Percentiles rank a stretch among this genome's conserved stretches.
phyloP scores from a whole-genome alignment of 2,888 invertebrate genomes.

The Colostygia pectinataria region DNA sequence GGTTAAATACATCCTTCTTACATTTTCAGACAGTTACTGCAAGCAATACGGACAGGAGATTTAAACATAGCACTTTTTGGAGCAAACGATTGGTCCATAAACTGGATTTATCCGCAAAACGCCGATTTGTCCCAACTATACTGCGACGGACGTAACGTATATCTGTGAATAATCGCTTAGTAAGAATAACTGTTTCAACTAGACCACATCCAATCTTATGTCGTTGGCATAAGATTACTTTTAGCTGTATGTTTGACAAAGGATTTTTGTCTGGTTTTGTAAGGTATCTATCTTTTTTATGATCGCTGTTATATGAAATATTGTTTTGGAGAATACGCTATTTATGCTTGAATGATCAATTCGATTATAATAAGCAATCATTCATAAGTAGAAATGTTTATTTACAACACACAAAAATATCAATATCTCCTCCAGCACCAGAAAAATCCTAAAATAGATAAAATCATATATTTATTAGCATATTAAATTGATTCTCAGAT shows the following conservation, averaged over 20 bases:
- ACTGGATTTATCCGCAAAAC: slow-evolving; percentile 39
- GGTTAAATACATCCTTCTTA: too few relatives aligned
- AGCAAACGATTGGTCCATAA: slow-evolving; percentile 26
- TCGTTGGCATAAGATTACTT: slow-evolving; percentile 8
- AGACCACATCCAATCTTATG: slow-evolving; percentile 21
- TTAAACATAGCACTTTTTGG: slow-evolving; percentile 10
- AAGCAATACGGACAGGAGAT: slow-evolving; percentile 11
- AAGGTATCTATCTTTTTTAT: slow-evolving; percentile 38
- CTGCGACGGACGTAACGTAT: slow-evolving; percentile 41
- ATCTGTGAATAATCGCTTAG: slow-evolving; percentile 39
- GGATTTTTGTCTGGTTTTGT: slow-evolving; percentile 22
- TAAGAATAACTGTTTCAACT: slow-evolving; percentile 28
- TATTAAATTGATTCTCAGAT: too few relatives aligned
- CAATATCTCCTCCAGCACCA: too few relatives aligned
- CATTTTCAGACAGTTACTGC: not conserved
- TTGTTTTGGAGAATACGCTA: slow-evolving; percentile 10
- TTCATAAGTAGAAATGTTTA: too few relatives aligned
- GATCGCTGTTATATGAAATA: slow-evolving; percentile 20
- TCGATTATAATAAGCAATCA: too few relatives aligned
- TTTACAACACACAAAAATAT: too few relatives aligned
- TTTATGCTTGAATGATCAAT: slow-evolving; percentile 4
- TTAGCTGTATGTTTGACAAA: slow-evolving; percentile 14
- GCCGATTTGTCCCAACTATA: slow-evolving; percentile 40
- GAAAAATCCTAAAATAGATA: too few relatives aligned
- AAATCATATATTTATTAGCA: too few relatives aligned